These are phyloP conservation scores for Pseudoips prasinana DNA, from an alignment of 2,888 invertebrate genomes.

Conservation along the genomic window DNA sequence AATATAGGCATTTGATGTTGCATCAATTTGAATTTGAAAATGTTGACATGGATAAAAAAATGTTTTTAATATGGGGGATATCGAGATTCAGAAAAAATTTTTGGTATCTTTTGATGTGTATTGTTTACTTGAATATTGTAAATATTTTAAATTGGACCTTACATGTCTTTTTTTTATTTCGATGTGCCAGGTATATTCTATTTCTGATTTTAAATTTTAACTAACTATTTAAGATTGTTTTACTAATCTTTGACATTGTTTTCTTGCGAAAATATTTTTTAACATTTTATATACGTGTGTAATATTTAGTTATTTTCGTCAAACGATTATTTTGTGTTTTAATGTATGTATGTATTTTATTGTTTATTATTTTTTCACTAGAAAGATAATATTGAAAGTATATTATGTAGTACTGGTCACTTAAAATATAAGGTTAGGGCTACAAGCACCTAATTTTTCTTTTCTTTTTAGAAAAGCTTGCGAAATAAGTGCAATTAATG, in stretches of 20 bases:
- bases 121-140: no score
- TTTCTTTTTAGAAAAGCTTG: background rate
- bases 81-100: no score
- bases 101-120: no score
- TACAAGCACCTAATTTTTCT: conserved; percentile 4
- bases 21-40: no score
- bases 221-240: conserved; percentile 34
- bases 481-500: conserved; percentile 4
- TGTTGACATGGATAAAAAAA: no score
- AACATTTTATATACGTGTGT: conserved; percentile 11
- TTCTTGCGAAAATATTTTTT: conserved; percentile 11
- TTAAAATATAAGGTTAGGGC: conserved; percentile 19
- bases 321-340: conserved; percentile 60
- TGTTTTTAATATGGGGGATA: no score
- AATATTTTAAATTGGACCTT: no score
- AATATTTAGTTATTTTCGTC: conserved; percentile 62
- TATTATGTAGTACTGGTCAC: conserved; percentile 12
- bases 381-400: no score
- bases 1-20: no score
- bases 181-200: no score
- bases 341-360: conserved; percentile 16
- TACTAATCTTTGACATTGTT: conserved; percentile 23
- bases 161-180: no score
- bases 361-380: conserved; percentile 6
- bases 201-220: conserved; percentile 76